A percentile compares a stretch with the other conserved stretches of the same genome.
Evolutionary conservation across 2,113 vertebrate species (phyloP).

Genomic region (Ophiodon elongatus): DNA sequence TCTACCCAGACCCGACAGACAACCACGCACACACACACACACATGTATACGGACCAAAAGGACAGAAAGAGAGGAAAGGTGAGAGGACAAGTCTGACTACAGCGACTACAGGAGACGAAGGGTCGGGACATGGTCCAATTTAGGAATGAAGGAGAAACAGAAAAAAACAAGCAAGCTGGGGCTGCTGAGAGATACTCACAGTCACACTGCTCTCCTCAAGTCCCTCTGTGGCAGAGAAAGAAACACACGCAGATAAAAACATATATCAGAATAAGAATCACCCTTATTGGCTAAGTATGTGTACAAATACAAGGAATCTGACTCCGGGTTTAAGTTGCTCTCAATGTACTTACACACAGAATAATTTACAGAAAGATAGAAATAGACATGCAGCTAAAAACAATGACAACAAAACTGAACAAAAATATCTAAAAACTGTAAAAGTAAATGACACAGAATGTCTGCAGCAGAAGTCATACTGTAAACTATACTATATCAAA

Average conservation of each 20-base stretch:
- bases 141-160: conserved; percentile 65
- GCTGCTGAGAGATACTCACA: conserved; percentile 76
- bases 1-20: conserved; percentile 77
- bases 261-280: neutral
- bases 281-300: neutral
- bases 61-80: conserved; percentile 81
- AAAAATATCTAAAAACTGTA: neutral
- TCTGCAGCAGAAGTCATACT: neutral
- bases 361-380: neutral
- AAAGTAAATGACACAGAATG: neutral
- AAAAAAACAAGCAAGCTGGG: conserved; percentile 8
- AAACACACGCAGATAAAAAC: conserved; percentile 11
- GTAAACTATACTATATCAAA: neutral
- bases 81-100: conserved; percentile 76
- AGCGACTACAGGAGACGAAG: conserved; percentile 70
- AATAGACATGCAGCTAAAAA: neutral
- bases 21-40: conserved; percentile 48
- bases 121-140: conserved; percentile 71
- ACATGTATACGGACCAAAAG: conserved; percentile 59
- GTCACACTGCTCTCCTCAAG: conserved; percentile 78
- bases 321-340: neutral
- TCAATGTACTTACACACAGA: neutral
- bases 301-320: neutral
- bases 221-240: conserved; percentile 70
- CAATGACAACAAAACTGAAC: neutral